Evolutionary conservation across 2,888 invertebrate species (phyloP), one percentile per base, ranked within the genome.

Genomic region (Priocnemis perturbator): DNA sequence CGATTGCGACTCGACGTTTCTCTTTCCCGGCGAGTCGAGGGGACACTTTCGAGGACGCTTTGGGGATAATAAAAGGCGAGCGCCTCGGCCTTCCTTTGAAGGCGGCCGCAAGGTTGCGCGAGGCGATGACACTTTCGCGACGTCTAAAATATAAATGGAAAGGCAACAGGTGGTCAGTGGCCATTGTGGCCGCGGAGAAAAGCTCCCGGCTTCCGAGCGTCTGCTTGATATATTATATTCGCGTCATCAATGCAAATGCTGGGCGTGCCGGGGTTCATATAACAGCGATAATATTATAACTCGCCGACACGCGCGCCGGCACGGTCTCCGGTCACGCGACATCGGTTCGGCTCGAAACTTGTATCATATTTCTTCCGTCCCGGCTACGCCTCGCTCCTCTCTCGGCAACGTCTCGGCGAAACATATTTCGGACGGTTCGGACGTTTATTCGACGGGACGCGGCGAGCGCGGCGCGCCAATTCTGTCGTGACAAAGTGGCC

Each of bases 101-200:
- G 37, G 7, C 17, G 69, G 47, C 78, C 69, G 67, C 59, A 47
- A 64, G 72, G 69, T 73, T 76, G 76, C 64, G 59, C 69, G 78
- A 77, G 81, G 73, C 70, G 73, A 73, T 67, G 81, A 81, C 71
- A 63, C 63, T 69, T 66, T 77, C 70, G 59, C 80, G 64, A 57
- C 77, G 78, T 81, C 85, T 86, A 82, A 88, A 88, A 86, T 87
- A 86, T 87, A 87, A 88, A 87, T 86, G 85, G 84, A 77, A 82
- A 78, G 82, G 87, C 88, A 88, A 88, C 88, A 88, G 88, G 88
- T 88, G 87, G 88, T 79, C 88, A 88, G 87, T 86, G 82, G 82
- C 81, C 80, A 82, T 83, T 83, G 83, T 82, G 81, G 80, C 73
- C 74, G 70, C 70, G 78, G 77, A 83, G 85, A 85, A 86, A 85